These are phyloP conservation scores for Lasioglossum marginatum DNA, from an alignment of 2,888 invertebrate genomes.

Conservation along the genomic window DNA sequence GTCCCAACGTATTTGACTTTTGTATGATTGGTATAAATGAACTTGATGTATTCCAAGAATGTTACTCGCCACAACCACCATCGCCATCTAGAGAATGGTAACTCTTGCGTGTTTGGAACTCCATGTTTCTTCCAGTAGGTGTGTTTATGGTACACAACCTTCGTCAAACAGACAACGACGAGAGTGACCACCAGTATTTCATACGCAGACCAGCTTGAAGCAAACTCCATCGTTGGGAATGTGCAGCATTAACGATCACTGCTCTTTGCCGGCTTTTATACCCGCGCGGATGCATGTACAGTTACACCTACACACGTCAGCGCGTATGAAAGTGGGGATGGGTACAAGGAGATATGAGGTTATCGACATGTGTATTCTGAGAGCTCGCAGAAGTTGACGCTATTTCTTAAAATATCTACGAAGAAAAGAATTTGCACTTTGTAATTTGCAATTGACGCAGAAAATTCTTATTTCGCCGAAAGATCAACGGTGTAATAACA, in stretches of 20 bases:
- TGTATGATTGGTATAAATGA: not conserved
- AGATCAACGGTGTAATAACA: not conserved
- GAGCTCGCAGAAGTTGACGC: no score
- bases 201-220: not conserved
- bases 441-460: no score
- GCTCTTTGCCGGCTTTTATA: not conserved
- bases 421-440: no score
- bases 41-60: not conserved
- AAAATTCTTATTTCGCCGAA: not conserved
- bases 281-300: no score
- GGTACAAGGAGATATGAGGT: no score
- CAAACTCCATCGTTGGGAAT: not conserved
- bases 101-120: not conserved
- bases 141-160: not conserved
- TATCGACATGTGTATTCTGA: no score
- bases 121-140: not conserved
- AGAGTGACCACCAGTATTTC: not conserved
- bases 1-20: not conserved
- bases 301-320: no score
- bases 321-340: no score
- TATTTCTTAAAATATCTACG: no score
- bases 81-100: not conserved
- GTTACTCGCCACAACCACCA: not conserved
- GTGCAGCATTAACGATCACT: not conserved
- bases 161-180: not conserved